These are phyloP conservation scores for Drosophila bipectinata DNA, from an alignment of 1,140 invertebrate genomes.

Conservation along the genomic window DNA sequence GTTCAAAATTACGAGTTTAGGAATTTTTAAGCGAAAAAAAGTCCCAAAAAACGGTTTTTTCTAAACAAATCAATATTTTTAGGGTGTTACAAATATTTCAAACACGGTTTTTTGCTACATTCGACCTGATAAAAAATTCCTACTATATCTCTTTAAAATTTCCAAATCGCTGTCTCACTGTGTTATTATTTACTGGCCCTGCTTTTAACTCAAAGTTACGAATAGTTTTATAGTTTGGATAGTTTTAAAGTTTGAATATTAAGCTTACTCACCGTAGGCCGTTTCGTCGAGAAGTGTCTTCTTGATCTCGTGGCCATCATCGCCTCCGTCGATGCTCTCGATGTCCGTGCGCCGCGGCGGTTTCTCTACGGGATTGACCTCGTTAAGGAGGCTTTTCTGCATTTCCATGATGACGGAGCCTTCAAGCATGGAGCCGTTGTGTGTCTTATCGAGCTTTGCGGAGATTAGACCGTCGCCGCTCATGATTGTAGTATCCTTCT, in stretches of 20 bases:
- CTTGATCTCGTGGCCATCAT: slow-evolving; percentile 91
- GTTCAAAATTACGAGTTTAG: no score
- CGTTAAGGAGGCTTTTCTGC: slow-evolving; percentile 91
- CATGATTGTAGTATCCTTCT: slow-evolving; percentile 84
- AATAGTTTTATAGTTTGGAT: no score
- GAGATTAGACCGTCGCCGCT: slow-evolving; percentile 78
- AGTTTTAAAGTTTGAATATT: neutral
- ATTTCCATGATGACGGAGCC: slow-evolving; percentile 88
- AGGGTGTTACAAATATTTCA: no score
- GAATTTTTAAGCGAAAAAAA: no score
- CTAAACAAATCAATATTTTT: no score
- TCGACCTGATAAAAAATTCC: no score
- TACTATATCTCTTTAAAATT: no score
- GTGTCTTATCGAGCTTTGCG: slow-evolving; percentile 85
- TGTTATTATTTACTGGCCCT: no score
- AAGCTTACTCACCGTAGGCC: slow-evolving; percentile 87
- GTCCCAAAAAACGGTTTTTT: no score
- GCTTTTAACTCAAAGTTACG: no score
- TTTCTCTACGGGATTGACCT: slow-evolving; percentile 92
- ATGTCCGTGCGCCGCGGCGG: slow-evolving; percentile 89
- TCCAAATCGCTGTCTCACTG: no score
- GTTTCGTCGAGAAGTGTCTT: slow-evolving; percentile 90
- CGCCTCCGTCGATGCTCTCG: slow-evolving; percentile 88
- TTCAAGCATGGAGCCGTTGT: slow-evolving; percentile 86
- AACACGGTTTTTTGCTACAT: no score